A percentile compares a stretch with the other conserved stretches of the same genome.
Conservation (phyloP, 1,140 invertebrate species). For the Drosophila biarmipes region DNA sequence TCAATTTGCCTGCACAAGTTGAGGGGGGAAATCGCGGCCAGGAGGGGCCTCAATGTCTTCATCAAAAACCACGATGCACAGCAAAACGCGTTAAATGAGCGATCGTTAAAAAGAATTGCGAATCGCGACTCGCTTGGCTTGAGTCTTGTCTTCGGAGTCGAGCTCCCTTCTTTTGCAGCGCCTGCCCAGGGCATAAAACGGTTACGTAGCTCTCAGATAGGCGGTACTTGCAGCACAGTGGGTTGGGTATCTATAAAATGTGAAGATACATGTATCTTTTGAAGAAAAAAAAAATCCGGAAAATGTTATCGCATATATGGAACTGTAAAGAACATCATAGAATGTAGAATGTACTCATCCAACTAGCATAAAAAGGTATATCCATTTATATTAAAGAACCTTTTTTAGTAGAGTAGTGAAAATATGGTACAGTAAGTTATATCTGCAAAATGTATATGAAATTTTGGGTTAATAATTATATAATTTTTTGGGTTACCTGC, state of each 20-base stretch:
- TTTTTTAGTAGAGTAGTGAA: too few species aligned
- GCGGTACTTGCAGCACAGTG: constrained; percentile 52
- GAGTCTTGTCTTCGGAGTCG: constrained; percentile 32
- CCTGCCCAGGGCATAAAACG: constrained; percentile 47
- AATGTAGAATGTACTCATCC: too few species aligned
- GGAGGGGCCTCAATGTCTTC: constrained; percentile 64
- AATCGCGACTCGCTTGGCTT: constrained; percentile 53
- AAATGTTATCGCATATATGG: too few species aligned
- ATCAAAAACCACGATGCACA: constrained; percentile 70
- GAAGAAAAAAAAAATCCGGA: too few species aligned
- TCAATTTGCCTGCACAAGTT: constrained; percentile 68
- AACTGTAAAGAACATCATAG: too few species aligned
- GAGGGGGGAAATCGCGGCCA: constrained; percentile 5
- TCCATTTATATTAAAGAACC: too few species aligned
- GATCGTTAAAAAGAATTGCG: constrained; percentile 76
- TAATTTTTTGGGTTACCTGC: not conserved
- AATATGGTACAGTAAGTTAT: too few species aligned
- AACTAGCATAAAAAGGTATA: too few species aligned
- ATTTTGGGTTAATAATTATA: not conserved
- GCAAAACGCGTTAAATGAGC: constrained; percentile 79
- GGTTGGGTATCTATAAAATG: not conserved
- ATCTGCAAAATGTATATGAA: too few species aligned
- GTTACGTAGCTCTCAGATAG: constrained; percentile 47
- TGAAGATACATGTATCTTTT: too few species aligned
- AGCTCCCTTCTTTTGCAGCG: constrained; percentile 46